Evolutionary conservation across 2,888 invertebrate genomes (phyloP), one percentile per base, ranked within the genome.

Genomic region (Pyrocoelia pectoralis): DNA sequence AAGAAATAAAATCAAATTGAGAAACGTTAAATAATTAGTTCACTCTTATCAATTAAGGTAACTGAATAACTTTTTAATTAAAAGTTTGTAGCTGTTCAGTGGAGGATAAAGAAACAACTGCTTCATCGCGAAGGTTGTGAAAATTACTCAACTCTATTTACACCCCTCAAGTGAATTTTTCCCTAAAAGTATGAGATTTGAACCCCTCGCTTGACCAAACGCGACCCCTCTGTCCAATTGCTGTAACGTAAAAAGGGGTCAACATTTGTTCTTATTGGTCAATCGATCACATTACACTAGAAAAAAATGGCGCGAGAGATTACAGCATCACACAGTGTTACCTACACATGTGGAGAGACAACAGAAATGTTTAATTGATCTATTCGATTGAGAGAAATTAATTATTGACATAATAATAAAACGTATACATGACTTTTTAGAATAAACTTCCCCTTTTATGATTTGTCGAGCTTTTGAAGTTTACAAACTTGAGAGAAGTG

Each of bases 251-350:
- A 63, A 56, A 49, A 40, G 57, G 70, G 75, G 75, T 76, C 75
- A 75, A 66, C 71, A 65, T 70, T 67, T 66, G 69, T 67, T 71
- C 72, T 75, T 74, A 74, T 75, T 78, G 79, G 79, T 78, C 79
- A 79, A 79, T 78, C 77, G 78, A 77, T 74, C 77, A 74, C 70
- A 67, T 68, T 68, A 66, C 53, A 9, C 51, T 6, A 46, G 14
- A 46, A 66, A 72, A 76, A 76, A 76, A 77, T 76, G 76, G 77
- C 75, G 74, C 67, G 55, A 46, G 8, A 54, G 9, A 3, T 12
- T 5, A 53, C 54, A 55, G 10, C 10, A 15, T 15, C 33, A 29
- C 13, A 19, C 18, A n/a, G n/a, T n/a, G n/a, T n/a, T n/a, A n/a
- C n/a, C n/a, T n/a, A n/a, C n/a, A n/a, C n/a, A n/a, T n/a, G n/a